Percentiles rank a stretch among this genome's conserved stretches.
These are phyloP conservation scores for Artemia sinica DNA, from an alignment of 2,888 invertebrate species.

Conservation along the genomic window DNA sequence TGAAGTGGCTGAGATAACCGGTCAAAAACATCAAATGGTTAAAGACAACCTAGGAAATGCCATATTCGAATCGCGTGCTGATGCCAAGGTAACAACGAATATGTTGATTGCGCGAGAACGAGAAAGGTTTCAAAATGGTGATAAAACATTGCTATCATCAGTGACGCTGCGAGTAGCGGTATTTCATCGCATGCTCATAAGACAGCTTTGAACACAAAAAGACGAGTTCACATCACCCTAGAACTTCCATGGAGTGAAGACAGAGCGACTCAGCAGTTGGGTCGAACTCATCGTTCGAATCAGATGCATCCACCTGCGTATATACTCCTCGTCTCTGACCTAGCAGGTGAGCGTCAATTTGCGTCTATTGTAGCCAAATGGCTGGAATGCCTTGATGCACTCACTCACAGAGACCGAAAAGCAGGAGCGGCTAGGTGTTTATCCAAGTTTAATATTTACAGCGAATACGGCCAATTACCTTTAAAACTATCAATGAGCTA, in stretches of 20 bases:
- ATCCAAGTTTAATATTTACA: conserved; percentile 95
- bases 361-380: conserved; percentile 93
- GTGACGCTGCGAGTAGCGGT: conserved; percentile 95
- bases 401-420: conserved; percentile 94
- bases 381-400: conserved; percentile 81
- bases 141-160: conserved; percentile 97
- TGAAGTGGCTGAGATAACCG: conserved; percentile 99
- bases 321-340: conserved; percentile 91
- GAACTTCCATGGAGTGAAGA: conserved; percentile 99
- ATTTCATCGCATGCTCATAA: conserved; percentile 87
- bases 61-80: conserved; percentile 83
- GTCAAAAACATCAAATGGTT: conserved; percentile 79
- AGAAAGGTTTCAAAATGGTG: conserved; percentile 86
- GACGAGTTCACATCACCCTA: conserved; percentile 85
- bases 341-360: conserved; percentile 93
- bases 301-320: conserved; percentile 98
- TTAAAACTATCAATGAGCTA: conserved; percentile 84
- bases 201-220: conserved; percentile 80
- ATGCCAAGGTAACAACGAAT: conserved; percentile 86
- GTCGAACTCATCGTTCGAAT: conserved; percentile 85
- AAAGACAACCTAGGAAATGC: conserved; percentile 82
- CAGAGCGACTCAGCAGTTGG: conserved; percentile 95
- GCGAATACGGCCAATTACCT: conserved; percentile 87
- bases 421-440: conserved; percentile 94
- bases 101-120: conserved; percentile 67